A percentile compares a stretch with the other conserved stretches of the same genome.
Evolutionary conservation across 2,113 vertebrate species (phyloP).

Genomic region (Rhinolophus sinicus): DNA sequence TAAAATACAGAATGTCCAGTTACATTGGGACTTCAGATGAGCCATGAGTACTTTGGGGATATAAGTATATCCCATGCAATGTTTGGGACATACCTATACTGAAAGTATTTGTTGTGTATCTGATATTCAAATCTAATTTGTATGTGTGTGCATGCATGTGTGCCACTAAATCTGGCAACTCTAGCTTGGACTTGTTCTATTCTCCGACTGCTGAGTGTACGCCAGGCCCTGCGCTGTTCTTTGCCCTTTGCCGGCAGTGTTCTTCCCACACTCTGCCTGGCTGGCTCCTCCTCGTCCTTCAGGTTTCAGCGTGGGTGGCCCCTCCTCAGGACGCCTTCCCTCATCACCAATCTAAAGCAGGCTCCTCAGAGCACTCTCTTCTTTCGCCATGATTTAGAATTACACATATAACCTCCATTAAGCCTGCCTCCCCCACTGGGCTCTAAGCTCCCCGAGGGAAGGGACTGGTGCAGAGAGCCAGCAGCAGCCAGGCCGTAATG

Average conservation of each 20-base stretch:
- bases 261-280: not conserved
- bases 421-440: not conserved
- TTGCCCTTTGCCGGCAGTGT: not conserved
- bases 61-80: not conserved
- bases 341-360: not conserved
- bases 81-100: not conserved
- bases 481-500: fast-evolving
- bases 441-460: not conserved
- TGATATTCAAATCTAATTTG: not conserved
- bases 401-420: not conserved
- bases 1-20: not conserved
- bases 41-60: not conserved
- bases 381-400: not conserved
- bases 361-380: not conserved
- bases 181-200: not conserved
- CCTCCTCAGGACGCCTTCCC: not conserved
- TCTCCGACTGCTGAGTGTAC: not conserved
- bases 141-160: not conserved
- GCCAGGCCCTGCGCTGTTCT: not conserved
- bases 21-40: not conserved
- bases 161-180: not conserved
- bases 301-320: not conserved
- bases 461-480: not conserved
- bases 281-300: not conserved
- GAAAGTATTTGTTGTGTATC: not conserved